Evolutionary conservation across 2,888 invertebrate genomes (phyloP).

Genomic region (Drosophila leonis): DNA sequence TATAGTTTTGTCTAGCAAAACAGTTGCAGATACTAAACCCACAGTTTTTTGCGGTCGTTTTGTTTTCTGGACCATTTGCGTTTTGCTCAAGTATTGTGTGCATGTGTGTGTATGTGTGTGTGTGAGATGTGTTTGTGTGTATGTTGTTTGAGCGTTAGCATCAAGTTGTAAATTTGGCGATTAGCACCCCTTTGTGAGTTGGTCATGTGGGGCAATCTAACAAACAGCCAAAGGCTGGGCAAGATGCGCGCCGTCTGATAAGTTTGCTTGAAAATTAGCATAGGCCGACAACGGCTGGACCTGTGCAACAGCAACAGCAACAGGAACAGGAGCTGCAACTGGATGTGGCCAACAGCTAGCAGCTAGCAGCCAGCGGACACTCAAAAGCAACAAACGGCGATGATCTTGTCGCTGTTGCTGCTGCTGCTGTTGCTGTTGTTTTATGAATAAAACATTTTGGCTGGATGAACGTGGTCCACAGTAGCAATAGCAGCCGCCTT

Average conservation of each 20-base stretch:
- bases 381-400: slow-evolving; percentile 57
- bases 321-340: slow-evolving; percentile 28
- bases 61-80: slow-evolving; percentile 83
- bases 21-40: slow-evolving; percentile 57
- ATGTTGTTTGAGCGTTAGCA: slow-evolving; percentile 59
- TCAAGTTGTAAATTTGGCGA: slow-evolving; percentile 84
- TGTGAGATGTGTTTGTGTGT: slow-evolving; percentile 42
- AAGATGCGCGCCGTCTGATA: slow-evolving; percentile 76
- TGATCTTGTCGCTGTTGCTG: slow-evolving; percentile 62
- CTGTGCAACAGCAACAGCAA: background rate
- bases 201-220: slow-evolving; percentile 63
- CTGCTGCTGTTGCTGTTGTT: slow-evolving; percentile 38
- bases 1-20: slow-evolving; percentile 66
- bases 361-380: slow-evolving; percentile 46
- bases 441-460: slow-evolving; percentile 81
- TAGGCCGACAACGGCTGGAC: slow-evolving; percentile 52
- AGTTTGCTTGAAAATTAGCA: slow-evolving; percentile 74
- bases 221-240: slow-evolving; percentile 66
- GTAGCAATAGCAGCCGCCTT: slow-evolving; percentile 63
- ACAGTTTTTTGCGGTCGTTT: slow-evolving; percentile 73
- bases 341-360: slow-evolving; percentile 22
- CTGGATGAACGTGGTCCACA: slow-evolving; percentile 64
- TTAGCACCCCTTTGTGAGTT: slow-evolving; percentile 82
- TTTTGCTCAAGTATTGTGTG: slow-evolving; percentile 23
- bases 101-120: slow-evolving; percentile 44